A percentile compares a stretch with the other conserved stretches of the same genome.
Conservation (phyloP, 2,888 invertebrate genomes). For the Aethes cnicana region DNA sequence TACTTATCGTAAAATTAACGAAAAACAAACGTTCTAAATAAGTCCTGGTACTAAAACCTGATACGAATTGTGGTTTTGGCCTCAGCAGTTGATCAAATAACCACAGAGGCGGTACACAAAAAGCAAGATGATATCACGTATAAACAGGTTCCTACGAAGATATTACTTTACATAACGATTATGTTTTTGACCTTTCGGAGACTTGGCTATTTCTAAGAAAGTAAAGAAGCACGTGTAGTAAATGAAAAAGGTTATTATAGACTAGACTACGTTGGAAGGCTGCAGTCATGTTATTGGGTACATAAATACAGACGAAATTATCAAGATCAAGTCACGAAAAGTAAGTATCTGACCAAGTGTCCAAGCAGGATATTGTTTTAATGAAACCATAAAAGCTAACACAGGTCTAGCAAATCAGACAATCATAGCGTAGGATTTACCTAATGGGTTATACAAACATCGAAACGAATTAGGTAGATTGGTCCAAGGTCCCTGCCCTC, state of each 20-base stretch:
- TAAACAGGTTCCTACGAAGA: constrained; percentile 23
- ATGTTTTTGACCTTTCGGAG: constrained; percentile 23
- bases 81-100: constrained; percentile 10
- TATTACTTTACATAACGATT: constrained; percentile 13
- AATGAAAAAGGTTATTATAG: too few relatives aligned
- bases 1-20: too few relatives aligned
- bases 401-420: constrained; percentile 4
- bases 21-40: background rate
- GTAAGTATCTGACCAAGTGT: too few relatives aligned
- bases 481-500: constrained; percentile 30
- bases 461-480: constrained; percentile 29
- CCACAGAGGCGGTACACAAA: constrained; percentile 19
- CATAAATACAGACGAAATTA: too few relatives aligned
- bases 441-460: constrained; percentile 21
- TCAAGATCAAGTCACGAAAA: too few relatives aligned
- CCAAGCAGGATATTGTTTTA: too few relatives aligned
- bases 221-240: constrained; percentile 1
- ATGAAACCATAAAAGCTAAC: too few relatives aligned
- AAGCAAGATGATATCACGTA: constrained; percentile 30
- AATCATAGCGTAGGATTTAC: constrained; percentile 23
- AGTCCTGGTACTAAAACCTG: constrained; percentile 11
- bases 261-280: too few relatives aligned
- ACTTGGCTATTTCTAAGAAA: constrained; percentile 8
- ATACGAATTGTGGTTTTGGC: constrained; percentile 6
- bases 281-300: too few relatives aligned